Percentiles rank a stretch among this genome's conserved stretches.
Evolutionary conservation across 2,888 invertebrate genomes (phyloP).

Genomic region (Polyommatus iphigenia): DNA sequence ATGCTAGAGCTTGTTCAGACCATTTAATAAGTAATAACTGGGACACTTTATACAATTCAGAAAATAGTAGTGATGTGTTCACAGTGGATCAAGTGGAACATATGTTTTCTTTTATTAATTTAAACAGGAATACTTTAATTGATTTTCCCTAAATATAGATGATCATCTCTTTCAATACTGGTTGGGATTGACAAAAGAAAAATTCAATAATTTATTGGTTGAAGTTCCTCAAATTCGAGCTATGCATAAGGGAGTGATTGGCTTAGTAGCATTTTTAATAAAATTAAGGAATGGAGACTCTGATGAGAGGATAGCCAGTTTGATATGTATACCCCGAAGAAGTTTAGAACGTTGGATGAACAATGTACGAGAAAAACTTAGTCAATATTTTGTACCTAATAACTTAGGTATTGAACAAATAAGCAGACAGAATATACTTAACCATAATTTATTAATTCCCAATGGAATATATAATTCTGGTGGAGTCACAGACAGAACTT

Average conservation of each 20-base stretch:
- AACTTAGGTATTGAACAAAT: no score
- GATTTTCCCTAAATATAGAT: background rate
- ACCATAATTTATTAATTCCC: background rate
- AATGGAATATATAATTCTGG: background rate
- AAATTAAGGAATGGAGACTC: background rate
- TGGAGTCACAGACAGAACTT: background rate
- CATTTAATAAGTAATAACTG: no score
- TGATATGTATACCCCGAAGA: background rate
- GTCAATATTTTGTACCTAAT: no score
- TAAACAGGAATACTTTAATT: background rate
- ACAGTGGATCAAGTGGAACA: background rate
- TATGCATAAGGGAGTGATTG: no score
- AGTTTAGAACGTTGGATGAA: no score
- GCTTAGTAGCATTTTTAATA: background rate
- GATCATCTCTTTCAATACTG: conserved; percentile 1
- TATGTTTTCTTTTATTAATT: background rate
- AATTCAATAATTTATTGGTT: no score
- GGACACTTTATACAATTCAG: background rate
- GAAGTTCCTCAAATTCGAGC: no score
- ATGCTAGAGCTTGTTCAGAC: no score
- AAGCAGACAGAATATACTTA: background rate
- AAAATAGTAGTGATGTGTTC: background rate
- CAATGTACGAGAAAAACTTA: no score
- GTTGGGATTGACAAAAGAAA: background rate
- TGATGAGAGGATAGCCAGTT: background rate